A percentile compares a stretch with the other conserved stretches of the same genome.
Evolutionary conservation across 2,797 vertebrate genomes (phyloP).

Genomic region (Sternarchorhynchus goeldii): DNA sequence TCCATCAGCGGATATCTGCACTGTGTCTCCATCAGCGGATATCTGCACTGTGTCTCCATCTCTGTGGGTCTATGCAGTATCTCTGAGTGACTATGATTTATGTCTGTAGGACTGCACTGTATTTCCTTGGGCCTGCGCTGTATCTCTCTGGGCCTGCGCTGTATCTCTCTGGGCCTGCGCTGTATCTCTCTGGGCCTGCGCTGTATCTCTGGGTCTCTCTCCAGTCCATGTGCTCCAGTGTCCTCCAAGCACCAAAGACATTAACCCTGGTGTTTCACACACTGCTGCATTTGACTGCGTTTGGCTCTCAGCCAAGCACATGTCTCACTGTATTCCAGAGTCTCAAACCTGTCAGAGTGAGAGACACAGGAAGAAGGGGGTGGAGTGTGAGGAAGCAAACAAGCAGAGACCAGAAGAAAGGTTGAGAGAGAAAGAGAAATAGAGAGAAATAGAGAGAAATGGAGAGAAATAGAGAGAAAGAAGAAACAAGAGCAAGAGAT

Average conservation of each 20-base stretch:
- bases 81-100: not conserved
- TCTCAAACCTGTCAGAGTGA: not conserved
- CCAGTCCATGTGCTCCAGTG: too few relatives aligned
- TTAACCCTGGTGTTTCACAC: not conserved
- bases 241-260: not conserved
- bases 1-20: too few relatives aligned
- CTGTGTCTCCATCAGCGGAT: too few relatives aligned
- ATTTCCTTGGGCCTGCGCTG: too few relatives aligned
- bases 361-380: not conserved
- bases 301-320: too few relatives aligned
- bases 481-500: not conserved
- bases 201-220: not conserved
- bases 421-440: not conserved
- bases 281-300: too few relatives aligned
- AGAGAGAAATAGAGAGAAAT: constrained; percentile 10
- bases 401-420: not conserved
- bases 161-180: too few relatives aligned
- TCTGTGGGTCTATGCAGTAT: not conserved
- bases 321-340: not conserved
- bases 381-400: not conserved
- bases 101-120: not conserved
- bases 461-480: not conserved
- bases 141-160: too few relatives aligned
- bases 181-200: too few relatives aligned
- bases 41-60: not conserved